Evolutionary conservation across 2,797 vertebrate species (phyloP), one percentile per base, ranked within the genome.

Genomic region (Ptychobarbus kaznakovi): DNA sequence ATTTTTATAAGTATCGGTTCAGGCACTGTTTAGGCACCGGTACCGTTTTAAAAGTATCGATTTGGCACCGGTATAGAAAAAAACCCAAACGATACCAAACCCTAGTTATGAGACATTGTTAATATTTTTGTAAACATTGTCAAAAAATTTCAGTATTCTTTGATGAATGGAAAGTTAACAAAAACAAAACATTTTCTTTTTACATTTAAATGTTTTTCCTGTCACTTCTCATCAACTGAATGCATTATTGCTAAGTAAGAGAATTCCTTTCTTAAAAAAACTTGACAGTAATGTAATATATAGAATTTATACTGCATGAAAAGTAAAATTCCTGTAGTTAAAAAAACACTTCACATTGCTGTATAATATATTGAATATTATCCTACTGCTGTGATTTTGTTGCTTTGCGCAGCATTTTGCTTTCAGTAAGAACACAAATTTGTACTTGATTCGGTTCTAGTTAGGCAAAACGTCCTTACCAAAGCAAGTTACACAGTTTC

Each of bases 321-420:
- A 40, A 75, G 2, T 51, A 0, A 74, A 74, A 75, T 75, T 16
- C 18, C 4, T 51, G 8, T 32, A 4, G 16, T 35, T 44, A 28
- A 28, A 44, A n/a, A 28, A 1, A 1, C 46, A n/a, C 32, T 58
- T 20, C 20, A n/a, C 7, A 38, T 1, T 13, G 32, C 18, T 40
- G 49, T n/a, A 56, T 56, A 20, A 56, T 22, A 56, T 53, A 53
- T 6, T 53, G 46, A 75, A 75, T 40, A 77, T 58, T 13, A 40
- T 38, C 51, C 32, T 15, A 40, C 51, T 76, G 32, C 51, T 58
- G 74, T 40, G 58, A 44, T 65, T 65, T 65, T 79, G 38, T 42
- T 42, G 58, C n/a, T 46, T 79, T 65, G 74, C n/a, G 6, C 76
- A 79, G 77, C n/a, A 32, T 25, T 79, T 65, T 65, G n/a, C 32